Percentiles rank a stretch among this genome's conserved stretches.
phyloP scores from a whole-genome alignment of 2,888 invertebrate species.

The Brenthis hecate region DNA sequence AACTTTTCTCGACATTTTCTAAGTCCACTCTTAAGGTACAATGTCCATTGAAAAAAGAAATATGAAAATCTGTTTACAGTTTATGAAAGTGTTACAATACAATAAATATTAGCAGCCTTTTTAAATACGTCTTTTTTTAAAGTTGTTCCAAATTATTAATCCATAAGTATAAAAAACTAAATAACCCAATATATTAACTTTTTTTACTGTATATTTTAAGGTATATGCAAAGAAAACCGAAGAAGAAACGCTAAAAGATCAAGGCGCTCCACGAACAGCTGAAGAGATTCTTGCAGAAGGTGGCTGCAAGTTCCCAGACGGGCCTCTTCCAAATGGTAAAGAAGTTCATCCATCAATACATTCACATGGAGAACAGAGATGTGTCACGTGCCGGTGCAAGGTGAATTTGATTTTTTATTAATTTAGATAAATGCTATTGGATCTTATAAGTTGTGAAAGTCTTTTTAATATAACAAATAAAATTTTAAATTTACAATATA shows the following conservation, averaged over 20 bases:
- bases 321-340: slow-evolving; percentile 87
- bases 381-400: slow-evolving; percentile 95
- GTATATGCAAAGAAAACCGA: slow-evolving; percentile 71
- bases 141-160: not conserved
- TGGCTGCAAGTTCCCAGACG: slow-evolving; percentile 90
- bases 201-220: slow-evolving; percentile 45
- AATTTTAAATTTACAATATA: too few relatives aligned
- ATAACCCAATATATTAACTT: not conserved
- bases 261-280: slow-evolving; percentile 78
- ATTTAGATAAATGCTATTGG: too few relatives aligned
- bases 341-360: slow-evolving; percentile 95
- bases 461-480: too few relatives aligned
- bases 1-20: too few relatives aligned
- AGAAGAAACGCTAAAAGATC: slow-evolving; percentile 70
- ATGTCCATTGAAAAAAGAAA: too few relatives aligned
- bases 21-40: too few relatives aligned
- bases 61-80: too few relatives aligned
- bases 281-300: slow-evolving; percentile 89
- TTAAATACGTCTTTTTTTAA: too few relatives aligned
- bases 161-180: not conserved
- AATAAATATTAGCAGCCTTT: too few relatives aligned
- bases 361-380: slow-evolving; percentile 93
- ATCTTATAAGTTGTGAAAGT: too few relatives aligned
- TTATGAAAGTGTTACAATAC: too few relatives aligned
- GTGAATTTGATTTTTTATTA: slow-evolving; percentile 66